phyloP scores from a whole-genome alignment of 2,113 vertebrate genomes.

The Nothobranchius furzeri region DNA sequence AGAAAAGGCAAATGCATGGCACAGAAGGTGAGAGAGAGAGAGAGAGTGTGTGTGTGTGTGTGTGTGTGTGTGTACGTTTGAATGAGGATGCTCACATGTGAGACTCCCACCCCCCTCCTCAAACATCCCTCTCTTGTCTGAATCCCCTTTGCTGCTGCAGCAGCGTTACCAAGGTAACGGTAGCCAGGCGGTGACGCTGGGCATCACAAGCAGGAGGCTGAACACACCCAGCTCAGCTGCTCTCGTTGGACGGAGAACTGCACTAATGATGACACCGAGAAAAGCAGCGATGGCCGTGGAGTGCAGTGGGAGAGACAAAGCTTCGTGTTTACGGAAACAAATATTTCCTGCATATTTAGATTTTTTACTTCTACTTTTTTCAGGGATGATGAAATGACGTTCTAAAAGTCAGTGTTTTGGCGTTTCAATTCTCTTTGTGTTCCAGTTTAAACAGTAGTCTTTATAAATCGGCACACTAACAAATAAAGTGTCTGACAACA shows the following conservation, averaged over 20 bases:
- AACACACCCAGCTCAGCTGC: conserved; percentile 39
- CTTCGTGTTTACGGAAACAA: too few relatives aligned
- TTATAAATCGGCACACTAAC: too few relatives aligned
- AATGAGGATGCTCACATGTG: conserved; percentile 19
- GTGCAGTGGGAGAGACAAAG: neutral
- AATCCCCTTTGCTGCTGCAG: conserved; percentile 40
- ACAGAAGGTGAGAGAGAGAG: neutral
- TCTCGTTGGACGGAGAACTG: neutral
- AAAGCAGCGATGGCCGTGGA: conserved; percentile 1
- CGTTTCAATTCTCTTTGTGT: too few relatives aligned
- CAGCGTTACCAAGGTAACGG: conserved; percentile 37
- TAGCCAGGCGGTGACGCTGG: conserved; percentile 48
- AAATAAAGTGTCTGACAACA: too few relatives aligned
- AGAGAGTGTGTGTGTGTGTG: conserved; percentile 7
- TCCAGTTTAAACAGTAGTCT: too few relatives aligned
- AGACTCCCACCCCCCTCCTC: conserved; percentile 17
- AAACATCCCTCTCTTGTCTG: conserved; percentile 19
- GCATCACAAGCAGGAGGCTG: conserved; percentile 30
- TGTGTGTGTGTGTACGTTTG: conserved; percentile 24
- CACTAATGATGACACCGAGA: neutral
- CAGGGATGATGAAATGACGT: too few relatives aligned
- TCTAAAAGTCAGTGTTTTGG: too few relatives aligned
- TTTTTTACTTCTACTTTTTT: neutral
- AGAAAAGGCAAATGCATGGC: conserved; percentile 21
- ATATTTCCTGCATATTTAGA: neutral